Conservation (phyloP, 1,140 invertebrate genomes). For the Nautilus pompilius region DNA sequence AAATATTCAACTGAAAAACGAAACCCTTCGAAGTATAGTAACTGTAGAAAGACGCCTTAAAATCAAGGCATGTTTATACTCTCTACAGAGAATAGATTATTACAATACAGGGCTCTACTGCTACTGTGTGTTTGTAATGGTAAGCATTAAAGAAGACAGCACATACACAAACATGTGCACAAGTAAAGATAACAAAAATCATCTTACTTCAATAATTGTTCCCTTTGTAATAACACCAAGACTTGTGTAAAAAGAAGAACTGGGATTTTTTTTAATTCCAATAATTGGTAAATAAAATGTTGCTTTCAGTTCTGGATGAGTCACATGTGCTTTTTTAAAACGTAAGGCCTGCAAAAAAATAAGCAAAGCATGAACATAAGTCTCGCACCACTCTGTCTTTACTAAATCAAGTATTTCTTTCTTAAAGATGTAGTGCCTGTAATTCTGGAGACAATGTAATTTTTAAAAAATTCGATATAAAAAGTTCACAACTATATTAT, state of each 20-base stretch:
- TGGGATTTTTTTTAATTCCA: slow-evolving; percentile 99
- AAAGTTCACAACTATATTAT: no score
- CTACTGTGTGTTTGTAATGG: no score
- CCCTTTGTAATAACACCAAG: slow-evolving; percentile 97
- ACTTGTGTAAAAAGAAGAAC: slow-evolving; percentile 92
- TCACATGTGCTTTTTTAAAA: slow-evolving; percentile 86
- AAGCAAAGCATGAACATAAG: neutral
- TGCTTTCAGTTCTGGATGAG: slow-evolving; percentile 98
- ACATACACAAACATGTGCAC: neutral
- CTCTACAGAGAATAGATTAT: no score
- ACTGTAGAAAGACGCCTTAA: no score
- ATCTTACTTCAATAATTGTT: slow-evolving; percentile 53
- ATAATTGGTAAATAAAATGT: slow-evolving; percentile 99
- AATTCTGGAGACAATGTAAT: no score
- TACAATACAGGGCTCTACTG: no score
- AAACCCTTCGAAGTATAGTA: no score
- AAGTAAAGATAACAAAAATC: neutral
- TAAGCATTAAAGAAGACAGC: no score
- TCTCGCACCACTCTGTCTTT: neutral
- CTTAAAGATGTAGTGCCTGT: neutral
- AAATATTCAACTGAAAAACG: no score
- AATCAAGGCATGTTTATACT: no score
- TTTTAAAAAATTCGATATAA: no score
- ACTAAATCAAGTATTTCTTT: neutral
- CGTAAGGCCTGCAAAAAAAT: slow-evolving; percentile 46